phyloP scores from a whole-genome alignment of 2,888 invertebrate genomes.

The Drosophila greeni region DNA sequence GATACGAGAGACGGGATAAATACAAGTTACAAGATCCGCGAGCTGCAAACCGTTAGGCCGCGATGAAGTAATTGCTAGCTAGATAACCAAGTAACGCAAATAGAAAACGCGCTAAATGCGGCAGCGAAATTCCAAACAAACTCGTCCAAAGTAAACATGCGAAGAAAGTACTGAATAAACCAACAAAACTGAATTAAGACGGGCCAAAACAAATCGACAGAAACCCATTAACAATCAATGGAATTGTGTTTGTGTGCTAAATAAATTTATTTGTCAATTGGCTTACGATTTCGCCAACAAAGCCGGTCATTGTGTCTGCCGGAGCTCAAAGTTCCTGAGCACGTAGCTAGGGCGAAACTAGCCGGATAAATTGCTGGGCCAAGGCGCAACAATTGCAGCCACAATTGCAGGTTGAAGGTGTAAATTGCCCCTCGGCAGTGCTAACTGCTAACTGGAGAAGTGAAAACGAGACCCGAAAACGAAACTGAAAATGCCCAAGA shows the following conservation, averaged over 20 bases:
- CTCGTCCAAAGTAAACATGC: conserved; percentile 45
- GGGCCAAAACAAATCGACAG: conserved; percentile 10
- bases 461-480: conserved; percentile 38
- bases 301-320: conserved; percentile 44
- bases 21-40: conserved; percentile 28
- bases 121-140: conserved; percentile 61
- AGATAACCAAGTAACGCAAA: conserved; percentile 41
- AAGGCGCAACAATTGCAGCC: conserved; percentile 6
- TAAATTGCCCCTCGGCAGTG: conserved; percentile 34
- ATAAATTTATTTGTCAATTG: conserved; percentile 52
- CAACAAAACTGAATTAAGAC: conserved; percentile 11
- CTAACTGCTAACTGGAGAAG: conserved; percentile 39
- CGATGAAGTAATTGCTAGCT: conserved; percentile 63
- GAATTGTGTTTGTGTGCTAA: conserved; percentile 69
- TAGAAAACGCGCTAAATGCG: conserved; percentile 70
- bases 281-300: conserved; percentile 52
- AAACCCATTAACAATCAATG: conserved; percentile 44
- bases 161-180: conserved; percentile 36
- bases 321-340: conserved; percentile 22
- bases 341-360: conserved; percentile 47
- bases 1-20: conserved; percentile 8
- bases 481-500: conserved; percentile 51
- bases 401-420: conserved; percentile 44
- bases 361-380: conserved; percentile 46
- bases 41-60: conserved; percentile 51